Conservation (phyloP, 2,797 vertebrate species). For the Lophius americanus region DNA sequence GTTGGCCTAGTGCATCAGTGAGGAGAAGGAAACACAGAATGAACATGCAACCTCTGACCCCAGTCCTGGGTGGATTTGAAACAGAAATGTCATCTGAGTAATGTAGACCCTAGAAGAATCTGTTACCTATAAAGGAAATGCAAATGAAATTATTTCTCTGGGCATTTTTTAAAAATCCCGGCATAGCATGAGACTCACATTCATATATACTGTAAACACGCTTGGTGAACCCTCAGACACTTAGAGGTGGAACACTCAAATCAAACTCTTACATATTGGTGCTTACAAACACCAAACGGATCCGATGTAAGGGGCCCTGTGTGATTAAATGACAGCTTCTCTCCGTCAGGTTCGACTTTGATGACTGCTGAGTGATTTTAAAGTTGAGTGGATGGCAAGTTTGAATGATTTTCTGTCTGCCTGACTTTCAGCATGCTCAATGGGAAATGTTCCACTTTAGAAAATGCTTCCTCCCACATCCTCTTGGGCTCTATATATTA, state of each 20-base stretch:
- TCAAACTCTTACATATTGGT: slow-evolving; percentile 14
- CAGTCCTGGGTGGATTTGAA: too few species aligned
- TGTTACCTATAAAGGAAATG: too few species aligned
- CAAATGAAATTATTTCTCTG: too few species aligned
- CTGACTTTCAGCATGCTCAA: slow-evolving; percentile 41
- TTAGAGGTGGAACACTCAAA: slow-evolving; percentile 9
- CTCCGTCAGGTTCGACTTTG: slow-evolving; percentile 63
- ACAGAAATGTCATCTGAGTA: too few species aligned
- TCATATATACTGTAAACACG: too few species aligned
- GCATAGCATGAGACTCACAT: too few species aligned
- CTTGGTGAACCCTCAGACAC: neutral
- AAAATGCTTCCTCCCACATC: slow-evolving; percentile 43
- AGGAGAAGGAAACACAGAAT: too few species aligned
- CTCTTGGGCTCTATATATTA: slow-evolving; percentile 28
- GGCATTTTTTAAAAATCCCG: too few species aligned
- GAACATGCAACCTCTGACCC: too few species aligned
- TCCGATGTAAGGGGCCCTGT: slow-evolving; percentile 44
- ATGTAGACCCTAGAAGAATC: too few species aligned
- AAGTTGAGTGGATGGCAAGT: slow-evolving; percentile 70
- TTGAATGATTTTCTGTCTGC: slow-evolving; percentile 66
- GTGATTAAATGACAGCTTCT: slow-evolving; percentile 64
- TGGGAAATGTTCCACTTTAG: slow-evolving; percentile 52
- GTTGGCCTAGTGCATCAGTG: too few species aligned
- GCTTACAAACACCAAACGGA: slow-evolving; percentile 26
- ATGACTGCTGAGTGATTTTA: slow-evolving; percentile 72